Conservation (phyloP, 2,888 invertebrate genomes). For the Chrysina gloriosa region DNA sequence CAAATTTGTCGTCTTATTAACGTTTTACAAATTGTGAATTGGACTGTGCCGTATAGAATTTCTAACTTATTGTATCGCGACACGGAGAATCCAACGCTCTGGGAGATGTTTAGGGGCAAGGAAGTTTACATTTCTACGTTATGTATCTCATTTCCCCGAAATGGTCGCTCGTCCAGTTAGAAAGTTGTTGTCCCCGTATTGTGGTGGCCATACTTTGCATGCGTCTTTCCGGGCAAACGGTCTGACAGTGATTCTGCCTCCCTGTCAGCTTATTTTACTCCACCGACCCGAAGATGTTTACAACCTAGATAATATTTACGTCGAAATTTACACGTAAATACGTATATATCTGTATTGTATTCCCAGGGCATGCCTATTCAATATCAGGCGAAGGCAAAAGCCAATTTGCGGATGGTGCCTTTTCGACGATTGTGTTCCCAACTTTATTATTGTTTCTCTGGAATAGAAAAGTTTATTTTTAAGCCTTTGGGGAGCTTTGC, state of each 20-base stretch:
- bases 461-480: constrained; percentile 7
- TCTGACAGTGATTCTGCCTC: constrained; percentile 49
- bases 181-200: constrained; percentile 55
- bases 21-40: too few species aligned
- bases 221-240: constrained; percentile 51
- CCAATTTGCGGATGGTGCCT: constrained; percentile 18
- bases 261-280: constrained; percentile 35
- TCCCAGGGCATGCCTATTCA: constrained; percentile 17
- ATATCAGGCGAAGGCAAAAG: constrained; percentile 13
- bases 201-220: constrained; percentile 55
- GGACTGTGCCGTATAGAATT: too few species aligned
- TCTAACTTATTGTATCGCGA: constrained; percentile 52
- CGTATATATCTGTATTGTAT: neutral
- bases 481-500: neutral
- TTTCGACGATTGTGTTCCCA: constrained; percentile 11
- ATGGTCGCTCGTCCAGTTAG: constrained; percentile 60
- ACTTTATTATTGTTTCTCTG: constrained; percentile 19
- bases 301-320: constrained; percentile 32
- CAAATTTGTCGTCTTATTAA: too few species aligned
- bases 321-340: constrained; percentile 33
- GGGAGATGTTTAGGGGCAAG: constrained; percentile 56
- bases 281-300: constrained; percentile 28
- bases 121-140: constrained; percentile 60
- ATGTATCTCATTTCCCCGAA: constrained; percentile 61
- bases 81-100: constrained; percentile 49